Base-by-base conservation (phyloP, 2,797 vertebrate genomes). In the Sebastes vulpes region DNA sequence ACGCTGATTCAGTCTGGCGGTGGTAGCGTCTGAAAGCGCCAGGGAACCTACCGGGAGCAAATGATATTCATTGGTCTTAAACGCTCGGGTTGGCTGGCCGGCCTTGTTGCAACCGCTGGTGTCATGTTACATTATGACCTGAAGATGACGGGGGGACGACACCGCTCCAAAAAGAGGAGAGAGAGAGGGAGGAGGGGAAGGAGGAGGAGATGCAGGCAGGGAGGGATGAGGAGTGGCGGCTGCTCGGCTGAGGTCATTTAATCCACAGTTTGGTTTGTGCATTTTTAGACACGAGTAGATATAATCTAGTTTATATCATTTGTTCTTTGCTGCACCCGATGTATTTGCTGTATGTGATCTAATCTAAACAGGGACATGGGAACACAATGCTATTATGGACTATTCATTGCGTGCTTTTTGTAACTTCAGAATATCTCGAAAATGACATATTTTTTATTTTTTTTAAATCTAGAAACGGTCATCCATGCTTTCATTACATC, bases 11-110 rank as follows among this genome's bases (percentile, higher is more conserved):
- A 84, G 87, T 92, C 89, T 95, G 95, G 94, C 92, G 86, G 89
- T 75, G 77, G 87, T 42, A 82, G 92, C 83, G 80, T 91, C 92
- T 90, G 84, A 89, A 84, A 93, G 91, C 79, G 81, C 86, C 87
- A 88, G 92, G 92, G 90, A 93, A 86, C 88, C 91, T 79, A 95
- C 90, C 80, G 78, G 89, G 91, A 95, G 95, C 92, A 95, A 96
- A 96, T 96, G 92, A 95, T 95, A 96, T 96, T 96, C 94, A 96
- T 96, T 96, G 95, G 94, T 94, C 94, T 95, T 95, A 96, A 96
- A 95, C 81, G 91, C 90, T 92, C 80, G 82, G 93, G 80, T 93
- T 90, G 94, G 93, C 91, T 56, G 82, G 89, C 85, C 77, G 81
- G 89, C 85, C 86, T 85, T 92, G 92, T 93, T 91, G 91, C 89